phyloP scores from a whole-genome alignment of 1,140 invertebrate species.

The Drosophila neocordata region DNA sequence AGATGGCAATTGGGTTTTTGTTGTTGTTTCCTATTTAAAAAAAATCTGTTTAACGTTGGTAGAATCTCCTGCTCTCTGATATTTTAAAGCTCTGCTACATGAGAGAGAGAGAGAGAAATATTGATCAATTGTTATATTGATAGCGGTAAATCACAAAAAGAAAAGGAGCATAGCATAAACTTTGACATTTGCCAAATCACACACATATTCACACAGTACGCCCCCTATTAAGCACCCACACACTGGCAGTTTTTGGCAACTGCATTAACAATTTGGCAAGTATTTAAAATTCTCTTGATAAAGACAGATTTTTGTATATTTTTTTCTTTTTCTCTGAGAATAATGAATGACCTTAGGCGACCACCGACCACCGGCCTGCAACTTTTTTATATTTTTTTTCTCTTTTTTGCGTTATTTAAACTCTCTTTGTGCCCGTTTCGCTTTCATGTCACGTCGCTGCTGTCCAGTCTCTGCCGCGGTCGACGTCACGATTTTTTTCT shows the following conservation, averaged over 20 bases:
- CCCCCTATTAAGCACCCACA: neutral
- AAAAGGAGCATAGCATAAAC: conserved; percentile 32
- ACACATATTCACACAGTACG: neutral
- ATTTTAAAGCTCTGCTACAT: conserved; percentile 23
- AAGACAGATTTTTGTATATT: conserved; percentile 12
- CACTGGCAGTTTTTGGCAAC: conserved; percentile 11
- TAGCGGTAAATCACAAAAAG: conserved; percentile 36
- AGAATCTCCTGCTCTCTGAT: conserved; percentile 1
- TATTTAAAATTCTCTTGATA: conserved; percentile 11
- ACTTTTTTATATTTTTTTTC: conserved; percentile 39
- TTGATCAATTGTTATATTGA: conserved; percentile 50
- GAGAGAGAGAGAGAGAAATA: conserved; percentile 41
- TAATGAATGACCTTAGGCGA: conserved; percentile 18
- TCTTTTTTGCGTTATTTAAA: conserved; percentile 38
- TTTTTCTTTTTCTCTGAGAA: conserved; percentile 5
- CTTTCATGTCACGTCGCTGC: conserved; percentile 71
- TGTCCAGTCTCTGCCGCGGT: conserved; percentile 38
- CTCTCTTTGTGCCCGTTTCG: conserved; percentile 54
- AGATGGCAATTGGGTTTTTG: conserved; percentile 45
- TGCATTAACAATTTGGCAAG: conserved; percentile 5
- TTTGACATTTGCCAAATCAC: conserved; percentile 44
- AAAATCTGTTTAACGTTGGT: conserved; percentile 10
- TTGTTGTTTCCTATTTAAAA: conserved; percentile 29
- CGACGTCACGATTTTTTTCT: conserved; percentile 53
- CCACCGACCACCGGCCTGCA: conserved; percentile 56